These are phyloP conservation scores for Adineta ricciae DNA, from an alignment of 2,888 invertebrate species.

Conservation along the genomic window DNA sequence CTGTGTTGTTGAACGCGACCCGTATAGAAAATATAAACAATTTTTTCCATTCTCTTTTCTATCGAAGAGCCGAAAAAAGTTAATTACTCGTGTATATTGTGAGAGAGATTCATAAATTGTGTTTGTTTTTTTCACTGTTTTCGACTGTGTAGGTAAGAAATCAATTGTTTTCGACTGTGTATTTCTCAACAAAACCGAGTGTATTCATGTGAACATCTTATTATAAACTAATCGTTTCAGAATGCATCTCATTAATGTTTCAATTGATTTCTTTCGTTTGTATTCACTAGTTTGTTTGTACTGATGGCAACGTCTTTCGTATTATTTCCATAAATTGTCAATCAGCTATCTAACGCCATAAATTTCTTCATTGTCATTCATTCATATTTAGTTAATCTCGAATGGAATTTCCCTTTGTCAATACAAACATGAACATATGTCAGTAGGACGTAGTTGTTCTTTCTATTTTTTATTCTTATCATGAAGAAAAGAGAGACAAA, in stretches of 20 bases:
- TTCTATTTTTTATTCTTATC: background rate
- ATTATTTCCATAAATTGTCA: constrained; percentile 6
- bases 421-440: background rate
- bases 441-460: background rate
- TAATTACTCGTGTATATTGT: no score
- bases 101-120: no score
- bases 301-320: background rate
- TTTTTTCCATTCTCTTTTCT: no score
- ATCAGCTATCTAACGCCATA: background rate
- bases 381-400: background rate
- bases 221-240: no score
- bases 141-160: no score
- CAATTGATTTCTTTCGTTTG: background rate
- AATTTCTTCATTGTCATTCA: background rate
- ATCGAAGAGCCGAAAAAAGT: no score
- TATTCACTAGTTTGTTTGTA: background rate
- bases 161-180: no score
- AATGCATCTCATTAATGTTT: no score
- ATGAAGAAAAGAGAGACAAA: background rate
- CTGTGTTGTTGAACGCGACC: no score
- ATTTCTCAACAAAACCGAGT: no score
- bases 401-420: background rate
- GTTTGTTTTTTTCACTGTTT: no score
- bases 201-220: no score
- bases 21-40: background rate